Percentiles rank a stretch among this genome's conserved stretches.
Conservation (phyloP, 2,797 vertebrate genomes). For the Spinibarbus caldwelli region DNA sequence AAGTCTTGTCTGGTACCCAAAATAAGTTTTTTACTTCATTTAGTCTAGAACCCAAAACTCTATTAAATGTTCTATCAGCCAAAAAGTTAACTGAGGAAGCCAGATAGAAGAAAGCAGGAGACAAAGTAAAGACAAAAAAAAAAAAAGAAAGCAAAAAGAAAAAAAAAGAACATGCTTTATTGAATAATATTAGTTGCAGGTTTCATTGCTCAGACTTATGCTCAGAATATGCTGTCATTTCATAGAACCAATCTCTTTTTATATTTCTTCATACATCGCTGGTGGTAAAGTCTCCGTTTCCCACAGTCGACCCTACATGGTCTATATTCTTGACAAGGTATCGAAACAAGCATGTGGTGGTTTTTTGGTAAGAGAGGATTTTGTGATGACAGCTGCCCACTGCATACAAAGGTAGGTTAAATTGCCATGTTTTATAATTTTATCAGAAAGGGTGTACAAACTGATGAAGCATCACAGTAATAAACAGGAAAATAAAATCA, state of each 20-base stretch:
- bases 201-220: not conserved
- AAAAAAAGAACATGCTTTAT: too few relatives aligned
- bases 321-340: not conserved
- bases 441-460: not conserved
- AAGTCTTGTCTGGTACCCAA: too few relatives aligned
- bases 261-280: slow-evolving; percentile 5
- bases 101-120: too few relatives aligned
- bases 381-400: slow-evolving; percentile 72
- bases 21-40: too few relatives aligned
- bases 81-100: too few relatives aligned
- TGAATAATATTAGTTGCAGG: too few relatives aligned
- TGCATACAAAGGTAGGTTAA: slow-evolving; percentile 62
- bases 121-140: slow-evolving; percentile 30
- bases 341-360: accelerated
- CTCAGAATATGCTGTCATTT: not conserved
- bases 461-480: not conserved
- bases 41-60: too few relatives aligned
- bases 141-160: not conserved
- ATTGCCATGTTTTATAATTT: not conserved
- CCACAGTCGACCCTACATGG: slow-evolving; percentile 70
- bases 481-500: too few relatives aligned
- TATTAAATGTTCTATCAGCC: too few relatives aligned
- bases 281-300: slow-evolving; percentile 44
- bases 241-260: not conserved
- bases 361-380: slow-evolving; percentile 61